Evolutionary conservation across 2,113 vertebrate genomes (phyloP).

Genomic region (Pelodiscus sinensis): DNA sequence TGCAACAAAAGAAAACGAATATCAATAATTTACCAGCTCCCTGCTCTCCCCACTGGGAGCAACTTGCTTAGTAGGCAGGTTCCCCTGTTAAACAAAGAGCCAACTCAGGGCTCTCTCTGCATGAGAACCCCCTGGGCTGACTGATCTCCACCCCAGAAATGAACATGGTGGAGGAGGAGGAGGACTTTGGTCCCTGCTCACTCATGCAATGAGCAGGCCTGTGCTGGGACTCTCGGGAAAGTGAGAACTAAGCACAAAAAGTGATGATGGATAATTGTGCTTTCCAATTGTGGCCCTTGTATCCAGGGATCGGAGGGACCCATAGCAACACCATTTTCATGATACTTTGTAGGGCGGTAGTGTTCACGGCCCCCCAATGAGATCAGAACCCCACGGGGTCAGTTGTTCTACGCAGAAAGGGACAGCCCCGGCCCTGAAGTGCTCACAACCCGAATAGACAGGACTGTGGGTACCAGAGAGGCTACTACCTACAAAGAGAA

Average conservation of each 20-base stretch:
- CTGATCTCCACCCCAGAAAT: neutral
- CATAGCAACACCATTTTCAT: neutral
- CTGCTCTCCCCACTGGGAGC: neutral
- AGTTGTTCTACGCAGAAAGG: neutral
- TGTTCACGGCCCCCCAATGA: neutral
- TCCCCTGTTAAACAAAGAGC: slow-evolving; percentile 33
- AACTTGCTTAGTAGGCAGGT: slow-evolving; percentile 3
- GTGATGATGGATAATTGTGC: neutral
- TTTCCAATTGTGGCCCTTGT: neutral
- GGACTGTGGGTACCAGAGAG: neutral
- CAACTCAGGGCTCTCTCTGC: neutral
- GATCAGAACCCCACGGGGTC: neutral
- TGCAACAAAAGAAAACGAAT: neutral
- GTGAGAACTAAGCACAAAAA: neutral
- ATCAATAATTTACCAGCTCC: neutral
- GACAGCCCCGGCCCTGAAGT: neutral
- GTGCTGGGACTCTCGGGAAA: neutral
- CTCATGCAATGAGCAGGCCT: neutral
- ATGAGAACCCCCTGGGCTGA: slow-evolving; percentile 7
- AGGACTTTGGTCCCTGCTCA: neutral
- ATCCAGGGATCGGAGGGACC: neutral
- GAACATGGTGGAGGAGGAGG: neutral
- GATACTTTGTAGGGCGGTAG: neutral
- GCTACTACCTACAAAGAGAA: neutral
- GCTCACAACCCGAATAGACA: neutral